Conservation (phyloP, 1,140 invertebrate genomes). For the Drosophila jambulina region DNA sequence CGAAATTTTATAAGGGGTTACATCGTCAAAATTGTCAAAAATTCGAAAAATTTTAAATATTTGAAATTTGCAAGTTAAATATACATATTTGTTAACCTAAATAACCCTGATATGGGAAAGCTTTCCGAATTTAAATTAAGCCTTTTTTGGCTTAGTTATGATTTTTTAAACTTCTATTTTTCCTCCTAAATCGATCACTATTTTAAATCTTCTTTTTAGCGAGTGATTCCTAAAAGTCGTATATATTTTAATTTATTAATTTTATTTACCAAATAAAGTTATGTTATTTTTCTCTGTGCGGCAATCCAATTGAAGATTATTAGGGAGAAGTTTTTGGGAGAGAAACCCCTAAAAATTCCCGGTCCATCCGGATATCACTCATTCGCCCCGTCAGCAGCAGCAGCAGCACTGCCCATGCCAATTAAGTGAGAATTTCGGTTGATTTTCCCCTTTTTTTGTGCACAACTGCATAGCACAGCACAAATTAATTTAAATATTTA, state of each 20-base stretch:
- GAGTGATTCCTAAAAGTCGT: too few species aligned
- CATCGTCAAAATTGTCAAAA: background rate
- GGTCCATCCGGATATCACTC: constrained; percentile 29
- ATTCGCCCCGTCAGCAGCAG: constrained; percentile 41
- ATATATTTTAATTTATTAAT: too few species aligned
- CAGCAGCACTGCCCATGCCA: constrained; percentile 42
- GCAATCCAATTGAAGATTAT: constrained; percentile 5
- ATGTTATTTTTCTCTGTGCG: background rate
- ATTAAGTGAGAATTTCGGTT: constrained; percentile 60
- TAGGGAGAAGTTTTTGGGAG: background rate
- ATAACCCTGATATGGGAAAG: too few species aligned
- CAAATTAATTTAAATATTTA: constrained; percentile 83
- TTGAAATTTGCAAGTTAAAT: too few species aligned
- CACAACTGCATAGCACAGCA: constrained; percentile 59
- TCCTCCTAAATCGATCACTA: too few species aligned
- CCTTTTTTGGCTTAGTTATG: too few species aligned
- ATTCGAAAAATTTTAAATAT: background rate
- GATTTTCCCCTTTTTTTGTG: constrained; percentile 21
- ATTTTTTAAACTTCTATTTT: too few species aligned
- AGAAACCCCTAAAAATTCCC: background rate
- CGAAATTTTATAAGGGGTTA: background rate
- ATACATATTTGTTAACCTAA: too few species aligned
- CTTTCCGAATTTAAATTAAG: too few species aligned
- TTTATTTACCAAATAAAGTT: too few species aligned
- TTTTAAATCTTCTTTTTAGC: too few species aligned